Conservation (phyloP, 1,140 invertebrate species). For the Brachystomella parvula region DNA sequence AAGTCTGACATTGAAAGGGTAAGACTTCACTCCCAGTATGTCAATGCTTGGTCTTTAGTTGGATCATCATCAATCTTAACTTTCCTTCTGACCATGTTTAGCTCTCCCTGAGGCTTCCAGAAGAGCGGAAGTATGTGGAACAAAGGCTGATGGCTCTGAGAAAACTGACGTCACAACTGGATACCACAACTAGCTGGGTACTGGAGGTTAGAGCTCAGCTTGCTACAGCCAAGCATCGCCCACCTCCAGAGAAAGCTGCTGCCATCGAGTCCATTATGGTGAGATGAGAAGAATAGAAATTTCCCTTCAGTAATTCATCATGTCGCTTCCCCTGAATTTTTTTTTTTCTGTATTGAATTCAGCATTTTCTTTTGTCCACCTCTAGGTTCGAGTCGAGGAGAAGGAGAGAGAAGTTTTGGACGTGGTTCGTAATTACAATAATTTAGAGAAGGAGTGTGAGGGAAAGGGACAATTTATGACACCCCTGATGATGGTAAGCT, state of each 20-base stretch:
- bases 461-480: slow-evolving; percentile 26
- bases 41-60: not conserved
- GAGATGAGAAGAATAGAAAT: slow-evolving; percentile 36
- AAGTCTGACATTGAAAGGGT: slow-evolving; percentile 51
- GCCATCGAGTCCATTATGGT: slow-evolving; percentile 55
- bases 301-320: too few species aligned
- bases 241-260: slow-evolving; percentile 47
- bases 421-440: slow-evolving; percentile 59
- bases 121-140: slow-evolving; percentile 52
- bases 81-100: slow-evolving; percentile 28
- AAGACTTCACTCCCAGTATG: slow-evolving; percentile 18
- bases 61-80: not conserved
- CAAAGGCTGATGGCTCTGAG: slow-evolving; percentile 53
- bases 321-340: too few species aligned
- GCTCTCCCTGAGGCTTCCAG: slow-evolving; percentile 47
- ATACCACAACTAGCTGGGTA: slow-evolving; percentile 40
- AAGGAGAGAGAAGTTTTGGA: slow-evolving; percentile 57
- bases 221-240: slow-evolving; percentile 41
- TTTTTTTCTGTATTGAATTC: slow-evolving; percentile 5
- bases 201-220: slow-evolving; percentile 37
- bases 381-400: slow-evolving; percentile 45
- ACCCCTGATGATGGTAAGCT: slow-evolving; percentile 32
- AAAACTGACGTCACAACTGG: slow-evolving; percentile 52
- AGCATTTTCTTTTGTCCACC: not conserved
- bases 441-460: slow-evolving; percentile 51